Evolutionary conservation across 2,888 invertebrate species (phyloP), one percentile per base, ranked within the genome.

Genomic region (Drosophila algonquin): DNA sequence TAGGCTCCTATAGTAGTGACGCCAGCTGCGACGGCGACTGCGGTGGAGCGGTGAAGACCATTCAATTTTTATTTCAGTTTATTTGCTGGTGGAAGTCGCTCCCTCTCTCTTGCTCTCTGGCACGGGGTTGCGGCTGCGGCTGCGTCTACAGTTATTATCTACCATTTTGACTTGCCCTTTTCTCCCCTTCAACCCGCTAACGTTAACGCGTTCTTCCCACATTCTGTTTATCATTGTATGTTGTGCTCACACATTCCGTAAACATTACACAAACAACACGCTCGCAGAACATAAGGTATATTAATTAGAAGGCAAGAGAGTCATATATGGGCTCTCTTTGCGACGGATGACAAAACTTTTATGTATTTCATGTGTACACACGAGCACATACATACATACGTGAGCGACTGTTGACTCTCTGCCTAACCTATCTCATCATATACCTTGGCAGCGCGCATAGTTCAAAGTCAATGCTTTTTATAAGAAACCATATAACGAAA

Each of bases 241-340:
- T 81, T 88, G 80, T 88, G 89, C 84, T 87, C 86, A 77, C 77
- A 84, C 82, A 84, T 86, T 82, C 77, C 82, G 88, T 88, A 87
- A 89, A 88, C 89, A 88, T 76, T 69, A 79, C 71, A 76, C 62
- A 62, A 80, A 74, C 63, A 83, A 67, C 12, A 21, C 35, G 14
- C 16, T 27, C 53, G 45, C n/a, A 47, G 14, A 51, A 14, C 14
- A 60, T 35, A 10, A 45, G 40, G 12, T 52, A 53, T 4, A 45
- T 14, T 16, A 30, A 53, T 24, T 10, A n/a, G 21, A 12, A 51
- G 40, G 40, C 14, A 40, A n/a, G 40, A 40, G 40, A 40, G n/a
- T 14, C 14, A 40, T 12, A 1, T 12, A 35, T 35, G 14, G 35
- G 35, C 12, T 10, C 35, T 5, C 35, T 12, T 14, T 35, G 35